Evolutionary conservation across 1,140 invertebrate species (phyloP), one percentile per base, ranked within the genome.

Genomic region (Trichoplusia ni): DNA sequence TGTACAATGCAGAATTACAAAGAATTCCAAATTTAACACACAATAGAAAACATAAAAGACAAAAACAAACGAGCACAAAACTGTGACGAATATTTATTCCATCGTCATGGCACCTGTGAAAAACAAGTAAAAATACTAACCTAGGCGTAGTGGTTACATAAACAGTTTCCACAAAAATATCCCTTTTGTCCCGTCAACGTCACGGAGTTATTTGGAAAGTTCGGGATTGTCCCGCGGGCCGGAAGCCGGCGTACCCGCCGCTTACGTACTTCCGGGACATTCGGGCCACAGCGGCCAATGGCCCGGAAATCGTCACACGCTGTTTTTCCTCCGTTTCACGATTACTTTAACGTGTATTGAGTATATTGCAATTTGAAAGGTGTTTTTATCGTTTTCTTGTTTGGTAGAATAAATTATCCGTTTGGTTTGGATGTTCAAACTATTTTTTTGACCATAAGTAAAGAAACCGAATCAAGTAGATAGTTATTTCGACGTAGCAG

Each of bases 271-370:
- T 58, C 54, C 54, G 54, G 54, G 27, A 6, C 31, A 60, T 60
- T 49, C 27, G 38, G 42, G 14, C 29, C 42, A 42, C 25, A 16
- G 8, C 58, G 58, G 42, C 35, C 61, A 38, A 63, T 63, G 61
- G 61, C 37, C 61, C 47, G 61, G 61, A 63, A 63, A 63, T 63
- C 61, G 61, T 63, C 61, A 63, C 35, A 46, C 18, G 44, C 42
- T 49, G 61, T 63, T 44, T 44, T 35, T 40, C 49, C 25, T 14
- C 9, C 38, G 25, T 7, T 38, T 42, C 31, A 31, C 54, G 54
- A 58, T 58, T 58, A 42, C 54, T 58, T 42, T 31, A 42, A 38
- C 16, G 19, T 31, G 25, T 42, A 19, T 58, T 31, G 23, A 29
- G 54, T 58, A 14, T 54, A 21, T 37, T 38, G 14, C 6, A 21